Evolutionary conservation across 2,113 vertebrate species (phyloP), one percentile per base, ranked within the genome.

Genomic region (Malaclemys terrapin): DNA sequence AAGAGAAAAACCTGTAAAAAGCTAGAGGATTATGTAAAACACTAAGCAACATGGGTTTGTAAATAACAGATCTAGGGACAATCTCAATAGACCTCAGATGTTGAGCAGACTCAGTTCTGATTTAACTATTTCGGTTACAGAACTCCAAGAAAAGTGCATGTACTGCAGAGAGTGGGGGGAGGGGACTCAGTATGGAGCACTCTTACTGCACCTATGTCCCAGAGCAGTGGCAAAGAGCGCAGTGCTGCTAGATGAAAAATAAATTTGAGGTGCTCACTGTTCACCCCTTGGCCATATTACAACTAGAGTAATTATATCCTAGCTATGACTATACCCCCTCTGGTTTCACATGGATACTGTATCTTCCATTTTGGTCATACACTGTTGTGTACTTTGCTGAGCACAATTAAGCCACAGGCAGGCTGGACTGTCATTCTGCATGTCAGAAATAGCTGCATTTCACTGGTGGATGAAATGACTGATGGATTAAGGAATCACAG

Each of bases 281-380:
- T 85, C 81, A 85, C 45, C 81, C 47, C 22, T 17, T 22, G 12
- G 24, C 27, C 38, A 16, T 1, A 2, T n/a, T n/a, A 59, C 14
- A 90, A 42, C 38, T 1, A 2, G 49, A 45, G 38, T 35, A 89
- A 49, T 13, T 8, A 8, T 3, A 54, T 27, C 54, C 35, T 50
- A 35, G 16, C 31, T 3, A 4, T 69, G 85, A 42, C 47, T 75
- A 45, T 65, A 75, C 47, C 42, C 47, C 69, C 45, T 0, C 0
- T 20, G 80, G 47, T 53, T 76, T 38, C 80, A 47, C 0, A 24
- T 19, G 53, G 53, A 54, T 54, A 62, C 59, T 62, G 13, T 29
- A 0, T 24, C 22, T 9, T 6, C 65, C 76, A 49, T 0, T 8
- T 62, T 3, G 14, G 29, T 62, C 59, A 35, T 12, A 16, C 59